These are phyloP conservation scores for Erpobdella octoculata DNA, from an alignment of 2,888 invertebrate genomes.

Conservation along the genomic window DNA sequence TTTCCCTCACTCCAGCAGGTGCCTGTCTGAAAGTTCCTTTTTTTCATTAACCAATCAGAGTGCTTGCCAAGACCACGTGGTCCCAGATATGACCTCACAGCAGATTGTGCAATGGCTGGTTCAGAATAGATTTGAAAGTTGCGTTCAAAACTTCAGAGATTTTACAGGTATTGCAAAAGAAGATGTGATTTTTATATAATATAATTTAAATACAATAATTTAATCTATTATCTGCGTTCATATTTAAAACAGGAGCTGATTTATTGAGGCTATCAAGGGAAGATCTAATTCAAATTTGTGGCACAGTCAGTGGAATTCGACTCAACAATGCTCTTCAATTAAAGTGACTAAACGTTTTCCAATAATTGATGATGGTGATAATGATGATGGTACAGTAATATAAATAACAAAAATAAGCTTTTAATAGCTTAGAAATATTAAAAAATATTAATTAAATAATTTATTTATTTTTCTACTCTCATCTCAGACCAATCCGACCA, in stretches of 20 bases:
- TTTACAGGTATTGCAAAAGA: conserved; percentile 61
- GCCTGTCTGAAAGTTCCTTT: neutral
- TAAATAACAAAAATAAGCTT: neutral
- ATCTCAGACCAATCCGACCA: conserved; percentile 66
- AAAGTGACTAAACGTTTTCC: conserved; percentile 14
- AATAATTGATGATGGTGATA: neutral
- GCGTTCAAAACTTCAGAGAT: conserved; percentile 69
- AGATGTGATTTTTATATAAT: conserved; percentile 1
- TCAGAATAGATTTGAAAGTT: conserved; percentile 68
- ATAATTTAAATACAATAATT: neutral
- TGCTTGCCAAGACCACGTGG: neutral
- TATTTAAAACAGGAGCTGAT: conserved; percentile 58
- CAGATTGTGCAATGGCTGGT: conserved; percentile 75
- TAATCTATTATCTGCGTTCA: neutral
- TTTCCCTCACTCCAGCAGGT: neutral
- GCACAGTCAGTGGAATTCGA: conserved; percentile 84
- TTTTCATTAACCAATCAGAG: neutral
- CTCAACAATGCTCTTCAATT: conserved; percentile 64
- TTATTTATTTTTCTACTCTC: neutral
- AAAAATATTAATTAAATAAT: neutral
- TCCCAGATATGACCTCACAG: conserved; percentile 60
- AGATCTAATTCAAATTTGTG: conserved; percentile 87
- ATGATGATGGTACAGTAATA: neutral
- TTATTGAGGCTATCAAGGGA: conserved; percentile 78
- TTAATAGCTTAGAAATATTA: neutral